Evolutionary conservation across 2,113 vertebrate species (phyloP).

Genomic region (Cyanoramphus novaezelandiae): DNA sequence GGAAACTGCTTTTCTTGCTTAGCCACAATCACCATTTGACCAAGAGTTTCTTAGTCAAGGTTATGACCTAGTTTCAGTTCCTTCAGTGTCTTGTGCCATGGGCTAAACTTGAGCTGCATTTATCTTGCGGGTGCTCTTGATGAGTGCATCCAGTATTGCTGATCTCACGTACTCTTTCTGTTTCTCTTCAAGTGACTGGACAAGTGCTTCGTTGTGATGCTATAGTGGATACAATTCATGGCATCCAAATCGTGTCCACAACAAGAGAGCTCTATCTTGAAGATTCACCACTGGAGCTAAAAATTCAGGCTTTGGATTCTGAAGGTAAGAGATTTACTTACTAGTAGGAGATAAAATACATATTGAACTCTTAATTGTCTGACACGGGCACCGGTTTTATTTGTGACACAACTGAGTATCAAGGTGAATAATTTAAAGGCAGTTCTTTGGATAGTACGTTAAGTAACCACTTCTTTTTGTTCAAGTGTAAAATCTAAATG

Average conservation of each 20-base stretch:
- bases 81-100: not conserved
- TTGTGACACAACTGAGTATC: not conserved
- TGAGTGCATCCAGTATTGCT: not conserved
- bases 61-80: not conserved
- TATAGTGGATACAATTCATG: constrained; percentile 90
- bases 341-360: not conserved
- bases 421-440: not conserved
- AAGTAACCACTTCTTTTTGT: not conserved
- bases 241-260: constrained; percentile 91
- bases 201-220: constrained; percentile 93
- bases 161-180: not conserved
- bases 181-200: constrained; percentile 81
- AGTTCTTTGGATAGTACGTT: not conserved
- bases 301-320: constrained; percentile 91
- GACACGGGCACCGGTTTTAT: not conserved
- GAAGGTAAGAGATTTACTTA: constrained; percentile 80
- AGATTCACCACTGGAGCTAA: constrained; percentile 90
- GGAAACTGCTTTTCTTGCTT: not conserved
- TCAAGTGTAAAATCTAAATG: not conserved
- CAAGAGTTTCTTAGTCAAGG: not conserved
- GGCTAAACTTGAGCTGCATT: not conserved
- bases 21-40: not conserved
- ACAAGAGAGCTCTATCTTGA: constrained; percentile 95
- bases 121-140: not conserved
- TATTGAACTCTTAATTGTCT: not conserved